Conservation (phyloP, 2,113 vertebrate genomes). For the Falco punctatus region DNA sequence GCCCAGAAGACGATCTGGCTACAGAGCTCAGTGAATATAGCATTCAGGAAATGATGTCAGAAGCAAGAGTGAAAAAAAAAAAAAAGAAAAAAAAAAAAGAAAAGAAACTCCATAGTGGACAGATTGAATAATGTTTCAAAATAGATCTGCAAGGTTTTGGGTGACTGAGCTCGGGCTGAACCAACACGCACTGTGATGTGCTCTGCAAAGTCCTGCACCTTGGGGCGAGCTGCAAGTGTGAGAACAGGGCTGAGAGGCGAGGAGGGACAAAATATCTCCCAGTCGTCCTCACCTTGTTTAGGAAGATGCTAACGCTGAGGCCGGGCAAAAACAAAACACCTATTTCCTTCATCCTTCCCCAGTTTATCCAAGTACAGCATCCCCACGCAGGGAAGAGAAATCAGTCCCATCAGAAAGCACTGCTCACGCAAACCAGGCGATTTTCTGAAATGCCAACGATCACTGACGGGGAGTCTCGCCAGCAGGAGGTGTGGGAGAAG, state of each 20-base stretch:
- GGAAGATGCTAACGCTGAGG: background rate
- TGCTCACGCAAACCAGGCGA: background rate
- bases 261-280: background rate
- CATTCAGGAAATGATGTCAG: slow-evolving; percentile 71
- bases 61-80: slow-evolving; percentile 34
- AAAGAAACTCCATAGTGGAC: slow-evolving; percentile 51
- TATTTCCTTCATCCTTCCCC: background rate
- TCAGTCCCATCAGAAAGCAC: background rate
- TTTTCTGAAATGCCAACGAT: background rate
- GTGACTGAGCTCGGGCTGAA: slow-evolving; percentile 52
- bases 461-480: background rate
- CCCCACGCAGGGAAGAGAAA: background rate
- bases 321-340: background rate
- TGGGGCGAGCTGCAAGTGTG: background rate
- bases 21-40: slow-evolving; percentile 48
- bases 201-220: background rate
- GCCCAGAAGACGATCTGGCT: slow-evolving; percentile 54
- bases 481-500: background rate
- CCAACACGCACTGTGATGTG: background rate
- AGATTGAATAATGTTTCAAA: slow-evolving; percentile 61
- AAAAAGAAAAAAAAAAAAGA: slow-evolving; percentile 47
- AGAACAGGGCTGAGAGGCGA: background rate
- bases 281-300: background rate
- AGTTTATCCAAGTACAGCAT: background rate
- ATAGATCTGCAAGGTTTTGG: slow-evolving; percentile 61